A percentile compares a stretch with the other conserved stretches of the same genome.
Conservation (phyloP, 2,888 invertebrate genomes). For the Lamellibrachia satsuma region DNA sequence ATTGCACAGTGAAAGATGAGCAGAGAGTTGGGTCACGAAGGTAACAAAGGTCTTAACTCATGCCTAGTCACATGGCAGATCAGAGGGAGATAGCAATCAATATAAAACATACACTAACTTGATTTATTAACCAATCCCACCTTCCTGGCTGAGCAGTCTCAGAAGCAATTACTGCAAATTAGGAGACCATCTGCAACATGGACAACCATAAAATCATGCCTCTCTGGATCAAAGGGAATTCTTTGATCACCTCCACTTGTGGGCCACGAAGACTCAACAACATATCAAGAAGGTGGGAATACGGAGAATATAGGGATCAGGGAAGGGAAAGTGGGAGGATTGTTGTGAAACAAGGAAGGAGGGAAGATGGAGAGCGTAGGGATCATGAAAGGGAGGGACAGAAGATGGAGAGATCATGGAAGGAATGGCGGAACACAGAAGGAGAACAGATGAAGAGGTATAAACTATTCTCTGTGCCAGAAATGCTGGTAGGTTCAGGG, state of each 20-base stretch:
- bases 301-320: neutral
- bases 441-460: neutral
- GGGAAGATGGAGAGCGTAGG: neutral
- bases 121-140: neutral
- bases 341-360: neutral
- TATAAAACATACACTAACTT: slow-evolving; percentile 12
- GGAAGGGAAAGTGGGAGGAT: neutral
- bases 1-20: neutral
- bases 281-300: neutral
- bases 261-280: neutral
- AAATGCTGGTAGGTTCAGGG: neutral
- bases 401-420: neutral
- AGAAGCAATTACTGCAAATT: neutral
- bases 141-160: neutral
- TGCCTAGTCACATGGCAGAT: neutral
- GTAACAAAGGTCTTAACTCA: neutral
- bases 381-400: neutral
- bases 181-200: neutral
- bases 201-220: neutral
- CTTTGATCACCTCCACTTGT: neutral
- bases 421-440: neutral
- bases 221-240: neutral
- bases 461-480: neutral
- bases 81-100: neutral
- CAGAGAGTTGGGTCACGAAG: neutral